phyloP scores from a whole-genome alignment of 1,140 invertebrate species.

The Fopius arisanus region DNA sequence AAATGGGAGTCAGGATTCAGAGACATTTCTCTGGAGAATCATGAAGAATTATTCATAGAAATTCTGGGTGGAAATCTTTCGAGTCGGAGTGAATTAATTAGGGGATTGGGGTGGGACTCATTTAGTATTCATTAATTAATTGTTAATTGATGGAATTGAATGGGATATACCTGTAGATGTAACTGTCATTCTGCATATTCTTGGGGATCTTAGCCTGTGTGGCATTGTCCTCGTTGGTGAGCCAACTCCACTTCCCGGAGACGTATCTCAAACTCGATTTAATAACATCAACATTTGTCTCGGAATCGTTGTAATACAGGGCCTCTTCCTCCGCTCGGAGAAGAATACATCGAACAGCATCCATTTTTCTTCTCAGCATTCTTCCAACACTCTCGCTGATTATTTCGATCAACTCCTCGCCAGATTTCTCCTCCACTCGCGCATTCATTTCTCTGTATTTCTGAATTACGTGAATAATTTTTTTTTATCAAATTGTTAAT shows the following conservation, averaged over 20 bases:
- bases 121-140: no score
- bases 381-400: constrained; percentile 78
- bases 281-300: constrained; percentile 23
- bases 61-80: no score
- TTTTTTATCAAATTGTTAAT: no score
- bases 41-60: background rate
- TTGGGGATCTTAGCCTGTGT: constrained; percentile 28
- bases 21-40: constrained; percentile 63
- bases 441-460: constrained; percentile 79
- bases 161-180: constrained; percentile 52
- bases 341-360: constrained; percentile 81
- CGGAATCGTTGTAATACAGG: constrained; percentile 66
- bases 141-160: no score
- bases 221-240: constrained; percentile 46
- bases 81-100: no score
- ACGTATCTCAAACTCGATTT: constrained; percentile 68
- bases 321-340: constrained; percentile 72
- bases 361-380: constrained; percentile 84
- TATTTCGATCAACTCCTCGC: constrained; percentile 74
- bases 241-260: constrained; percentile 75
- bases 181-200: constrained; percentile 34
- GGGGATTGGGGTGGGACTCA: no score
- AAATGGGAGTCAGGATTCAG: constrained; percentile 82
- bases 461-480: constrained; percentile 55
- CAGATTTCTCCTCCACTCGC: constrained; percentile 77